Evolutionary conservation across 2,888 invertebrate genomes (phyloP).

Genomic region (Isoperla grammatica): DNA sequence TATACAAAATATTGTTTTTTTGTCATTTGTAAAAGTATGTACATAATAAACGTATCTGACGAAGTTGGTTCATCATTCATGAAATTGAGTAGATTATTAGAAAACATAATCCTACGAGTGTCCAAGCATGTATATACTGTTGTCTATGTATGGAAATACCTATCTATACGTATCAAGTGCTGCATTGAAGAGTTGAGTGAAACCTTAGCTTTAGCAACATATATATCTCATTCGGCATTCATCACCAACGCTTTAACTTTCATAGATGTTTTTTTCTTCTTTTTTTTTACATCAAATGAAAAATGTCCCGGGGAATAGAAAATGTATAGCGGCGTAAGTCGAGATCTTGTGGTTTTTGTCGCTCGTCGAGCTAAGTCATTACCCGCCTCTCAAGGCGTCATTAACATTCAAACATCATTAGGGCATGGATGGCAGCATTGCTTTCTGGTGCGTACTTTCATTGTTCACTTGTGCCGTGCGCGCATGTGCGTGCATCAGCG

Average conservation of each 20-base stretch:
- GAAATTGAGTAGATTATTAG: no score
- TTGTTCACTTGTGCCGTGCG: background rate
- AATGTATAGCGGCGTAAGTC: background rate
- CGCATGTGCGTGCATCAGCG: slow-evolving; percentile 17
- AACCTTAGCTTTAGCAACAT: background rate
- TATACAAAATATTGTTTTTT: slow-evolving; percentile 27
- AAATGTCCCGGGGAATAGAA: background rate
- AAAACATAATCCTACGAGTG: no score
- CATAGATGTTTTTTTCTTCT: background rate
- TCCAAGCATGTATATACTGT: no score
- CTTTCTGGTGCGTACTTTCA: background rate
- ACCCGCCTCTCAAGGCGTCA: slow-evolving; percentile 30
- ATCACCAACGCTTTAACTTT: no score
- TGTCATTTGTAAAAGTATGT: slow-evolving; percentile 31
- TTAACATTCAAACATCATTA: slow-evolving; percentile 34
- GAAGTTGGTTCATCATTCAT: no score
- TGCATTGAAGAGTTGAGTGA: background rate
- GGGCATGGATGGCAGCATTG: slow-evolving; percentile 26
- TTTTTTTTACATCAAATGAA: background rate
- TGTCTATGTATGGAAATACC: no score
- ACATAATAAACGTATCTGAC: no score
- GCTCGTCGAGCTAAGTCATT: slow-evolving; percentile 29
- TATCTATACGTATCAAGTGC: background rate
- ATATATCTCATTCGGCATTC: no score
- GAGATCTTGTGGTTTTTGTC: slow-evolving; percentile 15